Base-by-base conservation (phyloP, 2,888 invertebrate species). In the Leptopilina myrica region DNA sequence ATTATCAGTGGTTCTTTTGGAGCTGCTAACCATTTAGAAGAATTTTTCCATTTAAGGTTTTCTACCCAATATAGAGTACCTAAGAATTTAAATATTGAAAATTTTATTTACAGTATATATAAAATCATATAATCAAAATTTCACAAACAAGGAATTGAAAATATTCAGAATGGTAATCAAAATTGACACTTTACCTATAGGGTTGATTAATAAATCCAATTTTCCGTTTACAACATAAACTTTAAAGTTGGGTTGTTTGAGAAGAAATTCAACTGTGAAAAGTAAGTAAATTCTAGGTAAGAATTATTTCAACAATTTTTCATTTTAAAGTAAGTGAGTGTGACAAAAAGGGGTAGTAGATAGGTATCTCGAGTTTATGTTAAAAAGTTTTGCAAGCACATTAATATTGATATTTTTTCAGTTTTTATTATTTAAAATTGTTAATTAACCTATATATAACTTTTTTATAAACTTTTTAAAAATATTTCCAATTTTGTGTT, bases 131-230 rank as follows among this genome's bases (percentile, higher is more conserved):
- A 15, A 59, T 59, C 0, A 15, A 59, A 59, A 59, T n/a, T 59
- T 59, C 5, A n/a, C 15, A 15, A 0, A 0, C 4, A 59, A 59
- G n/a, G 59, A 7, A n/a, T 12, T 6, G n/a, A 0, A 5, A 5
- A 2, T 7, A n/a, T 59, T 2, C n/a, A 2, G 6, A 14, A 56
- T 33, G 33, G 14, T 0, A 9, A n/a, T n/a, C 12, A 59, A 15
- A 59, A 15, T 59, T 59, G 56, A 56, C 14, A 11, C 11, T 78
- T 92, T 93, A 94, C 97, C 97, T 84, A 96, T 94, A 15, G 96
- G 96, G 86, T 96, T 95, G 81, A 96, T 96, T 87, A 97, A 97
- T 20, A 97, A 93, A 91, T 98, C 97, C 82, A 97, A 92, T 87
- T 97, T 97, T 53, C 96, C 97, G 84, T 95, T 96, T 88, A 95